Conservation (phyloP, 2,113 vertebrate genomes). For the Anolis sagrei region DNA sequence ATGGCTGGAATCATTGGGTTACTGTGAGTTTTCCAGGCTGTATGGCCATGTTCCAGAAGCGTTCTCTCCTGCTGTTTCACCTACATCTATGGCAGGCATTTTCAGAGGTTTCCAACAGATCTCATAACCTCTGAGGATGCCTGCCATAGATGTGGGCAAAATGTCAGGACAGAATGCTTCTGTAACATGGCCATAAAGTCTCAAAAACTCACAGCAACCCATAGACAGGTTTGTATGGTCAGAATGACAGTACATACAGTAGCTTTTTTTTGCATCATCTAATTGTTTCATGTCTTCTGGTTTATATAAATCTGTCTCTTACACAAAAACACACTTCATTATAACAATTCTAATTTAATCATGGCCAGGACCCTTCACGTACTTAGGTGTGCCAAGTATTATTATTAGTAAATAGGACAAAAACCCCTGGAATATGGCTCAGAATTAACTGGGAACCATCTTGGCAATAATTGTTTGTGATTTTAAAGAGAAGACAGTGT, state of each 20-base stretch:
- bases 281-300: neutral
- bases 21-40: too few species aligned
- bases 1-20: too few species aligned
- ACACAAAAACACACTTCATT: neutral
- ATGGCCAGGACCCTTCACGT: neutral
- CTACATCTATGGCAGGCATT: too few species aligned
- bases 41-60: too few species aligned
- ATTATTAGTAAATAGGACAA: neutral
- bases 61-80: too few species aligned
- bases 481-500: neutral
- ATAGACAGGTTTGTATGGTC: too few species aligned
- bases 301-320: neutral
- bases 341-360: neutral
- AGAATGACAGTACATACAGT: neutral
- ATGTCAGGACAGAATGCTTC: too few species aligned
- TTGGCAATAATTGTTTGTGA: neutral
- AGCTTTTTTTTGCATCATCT: neutral
- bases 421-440: neutral
- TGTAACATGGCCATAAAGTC: too few species aligned
- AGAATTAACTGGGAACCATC: conserved; percentile 1
- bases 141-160: too few species aligned
- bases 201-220: too few species aligned
- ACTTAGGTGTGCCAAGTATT: neutral
- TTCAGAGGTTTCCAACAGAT: too few species aligned
- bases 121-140: too few species aligned